phyloP scores from a whole-genome alignment of 2,797 vertebrate species.

The Alfaro cultratus region DNA sequence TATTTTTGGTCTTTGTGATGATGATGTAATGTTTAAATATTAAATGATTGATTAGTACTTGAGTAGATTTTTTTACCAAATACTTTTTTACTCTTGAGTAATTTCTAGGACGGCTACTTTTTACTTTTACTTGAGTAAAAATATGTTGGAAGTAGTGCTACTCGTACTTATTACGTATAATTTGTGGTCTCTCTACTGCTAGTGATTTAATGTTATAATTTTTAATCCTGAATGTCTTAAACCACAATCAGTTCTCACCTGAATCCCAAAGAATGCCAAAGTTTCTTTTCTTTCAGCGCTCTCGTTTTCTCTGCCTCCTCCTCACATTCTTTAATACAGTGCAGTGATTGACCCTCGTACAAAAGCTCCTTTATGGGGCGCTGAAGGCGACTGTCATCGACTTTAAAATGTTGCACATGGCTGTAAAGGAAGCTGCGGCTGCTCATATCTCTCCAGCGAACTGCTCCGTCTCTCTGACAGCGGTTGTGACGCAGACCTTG shows the following conservation, averaged over 20 bases:
- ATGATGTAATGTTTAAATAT: no score
- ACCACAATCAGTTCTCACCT: not conserved
- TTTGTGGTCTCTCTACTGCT: no score
- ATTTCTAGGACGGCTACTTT: not conserved
- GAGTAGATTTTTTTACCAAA: no score
- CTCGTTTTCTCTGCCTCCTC: conserved; percentile 11
- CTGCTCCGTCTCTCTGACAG: not conserved
- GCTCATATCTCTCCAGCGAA: not conserved
- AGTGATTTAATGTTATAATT: not conserved
- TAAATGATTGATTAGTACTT: no score
- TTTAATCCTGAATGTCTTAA: not conserved
- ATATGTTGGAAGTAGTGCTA: no score
- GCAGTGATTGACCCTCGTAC: conserved; percentile 28
- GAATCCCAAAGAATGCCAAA: not conserved
- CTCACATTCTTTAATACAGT: conserved; percentile 30
- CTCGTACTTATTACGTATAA: no score
- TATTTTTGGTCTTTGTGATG: no score
- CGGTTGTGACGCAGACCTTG: conserved; percentile 17
- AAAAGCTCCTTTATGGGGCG: conserved; percentile 38
- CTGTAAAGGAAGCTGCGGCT: not conserved
- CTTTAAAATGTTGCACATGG: conserved; percentile 26
- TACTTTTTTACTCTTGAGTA: no score
- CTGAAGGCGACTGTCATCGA: conserved; percentile 55
- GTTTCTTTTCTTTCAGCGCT: not conserved
- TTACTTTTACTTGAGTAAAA: not conserved